Base-by-base conservation (phyloP, 2,797 vertebrate species). In the Furcifer pardalis region DNA sequence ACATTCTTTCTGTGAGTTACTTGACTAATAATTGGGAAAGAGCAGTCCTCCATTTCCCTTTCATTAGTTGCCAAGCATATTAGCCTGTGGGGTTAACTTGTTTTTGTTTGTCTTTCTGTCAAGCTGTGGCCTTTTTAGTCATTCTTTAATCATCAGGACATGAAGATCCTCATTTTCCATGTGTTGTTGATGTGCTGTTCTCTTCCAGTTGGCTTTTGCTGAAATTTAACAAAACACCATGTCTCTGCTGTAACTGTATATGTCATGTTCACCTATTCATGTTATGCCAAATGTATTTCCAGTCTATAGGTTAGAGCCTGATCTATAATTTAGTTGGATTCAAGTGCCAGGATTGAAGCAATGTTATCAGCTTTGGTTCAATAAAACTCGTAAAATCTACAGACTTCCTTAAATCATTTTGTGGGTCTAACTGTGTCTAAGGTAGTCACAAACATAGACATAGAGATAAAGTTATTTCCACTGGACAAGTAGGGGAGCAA, bases 21-120 rank as follows among this genome's bases (percentile, higher is more conserved):
- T 3, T 83, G 85, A 69, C 4, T 74, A 85, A 9, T 19, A 2
- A 66, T 85, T 60, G 30, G 35, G 77, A 84, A 83, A 89, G 25
- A 6, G 2, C 44, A 84, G n/a, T 60, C 77, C 81, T 89, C 60
- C 49, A 13, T 30, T 52, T 63, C 60, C 9, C 59, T 90, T 82
- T 84, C 66, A 89, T 82, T 79, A 90, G 84, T 82, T 89, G 83
- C 86, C 85, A 83, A 4, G 0, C 0, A 2, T 46, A 21, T 90
- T 83, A 82, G 88, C 40, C 69, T 75, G 21, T 44, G 71, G n/a
- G 68, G 7, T 42, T 89, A 82, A 69, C 86, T 84, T 89, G 72
- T 37, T 46, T 86, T 87, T 84, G 40, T 85, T 91, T 92, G 81
- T 77, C 89, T 68, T 85, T 81, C 68, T 87, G 87, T 84, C 84